Evolutionary conservation across 2,797 vertebrate species (phyloP), one percentile per base, ranked within the genome.

Genomic region (Labeo calbasu): DNA sequence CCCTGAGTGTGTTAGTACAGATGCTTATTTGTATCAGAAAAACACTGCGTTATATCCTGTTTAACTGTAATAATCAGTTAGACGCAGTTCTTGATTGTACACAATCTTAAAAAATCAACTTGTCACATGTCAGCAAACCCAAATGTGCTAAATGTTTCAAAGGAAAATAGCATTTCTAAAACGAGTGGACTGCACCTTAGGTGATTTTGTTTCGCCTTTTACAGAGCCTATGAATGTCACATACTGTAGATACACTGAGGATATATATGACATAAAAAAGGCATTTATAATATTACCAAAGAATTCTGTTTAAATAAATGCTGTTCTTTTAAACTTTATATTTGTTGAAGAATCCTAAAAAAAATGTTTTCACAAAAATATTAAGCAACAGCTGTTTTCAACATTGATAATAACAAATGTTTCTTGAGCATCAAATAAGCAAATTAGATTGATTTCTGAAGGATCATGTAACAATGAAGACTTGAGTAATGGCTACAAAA

Each of bases 1-100:
- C 32, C 32, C 32, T 32, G 32, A n/a, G 6, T n/a, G 9, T 32
- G 10, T 53, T 21, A 13, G 28, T 53, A 13, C 3, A 69, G 40
- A 40, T 48, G n/a, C 40, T 81, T 81, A 25, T 48, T 57, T 71
- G 12, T 14, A 61, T 72, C 15, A 46, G 36, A 79, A 79, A 61
- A 43, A n/a, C 21, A 77, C 21, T 59, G 14, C 43, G 23, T 15
- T 17, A 23, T 48, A 23, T 23, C 3, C 19, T 57, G 73, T 21
- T 59, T 77, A 25, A 11, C n/a, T 50, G 46, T 46, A 48, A 23
- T 46, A 78, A 77, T 46, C 6, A 68, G 19, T 59, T 59, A 43
- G 36, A 46, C 40, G 19, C 40, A 23, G 21, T 43, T 43, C 17
- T 68, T 68, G 7, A 36, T 13, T 66, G n/a, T n/a, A n/a, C n/a